Conservation (phyloP, 2,888 invertebrate species). For the Alsophila aescularia region DNA sequence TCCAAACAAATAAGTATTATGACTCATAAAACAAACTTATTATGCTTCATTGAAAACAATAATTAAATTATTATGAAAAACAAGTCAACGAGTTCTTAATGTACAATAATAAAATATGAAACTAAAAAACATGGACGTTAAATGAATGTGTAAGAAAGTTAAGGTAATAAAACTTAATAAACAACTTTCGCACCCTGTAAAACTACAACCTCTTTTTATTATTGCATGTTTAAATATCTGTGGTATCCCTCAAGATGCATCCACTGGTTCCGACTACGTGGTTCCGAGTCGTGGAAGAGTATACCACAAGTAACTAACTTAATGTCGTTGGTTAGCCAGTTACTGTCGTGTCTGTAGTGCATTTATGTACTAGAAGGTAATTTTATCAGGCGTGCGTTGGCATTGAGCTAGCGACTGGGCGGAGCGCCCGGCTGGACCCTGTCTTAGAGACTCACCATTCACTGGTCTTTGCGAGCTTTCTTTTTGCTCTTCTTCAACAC, state of each 20-base stretch:
- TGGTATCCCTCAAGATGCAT: background rate
- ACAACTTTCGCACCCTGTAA: conserved; percentile 76
- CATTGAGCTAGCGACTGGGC: conserved; percentile 75
- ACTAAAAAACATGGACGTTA: conserved; percentile 81
- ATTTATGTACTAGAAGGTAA: conserved; percentile 13
- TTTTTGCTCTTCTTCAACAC: conserved; percentile 90
- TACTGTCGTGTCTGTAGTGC: background rate
- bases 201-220: conserved; percentile 63
- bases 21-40: conserved; percentile 70
- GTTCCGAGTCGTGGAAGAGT: background rate
- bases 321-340: background rate
- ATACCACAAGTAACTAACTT: background rate
- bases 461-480: conserved; percentile 90
- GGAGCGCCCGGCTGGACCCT: conserved; percentile 55
- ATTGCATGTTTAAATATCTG: conserved; percentile 13
- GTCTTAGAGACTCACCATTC: conserved; percentile 65
- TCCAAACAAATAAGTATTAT: conserved; percentile 60
- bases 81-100: conserved; percentile 72
- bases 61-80: conserved; percentile 79
- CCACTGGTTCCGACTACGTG: background rate
- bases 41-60: conserved; percentile 76
- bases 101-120: conserved; percentile 77
- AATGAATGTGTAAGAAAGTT: conserved; percentile 76
- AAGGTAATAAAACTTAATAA: conserved; percentile 66
- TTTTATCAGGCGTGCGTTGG: conserved; percentile 60